Evolutionary conservation across 2,113 vertebrate species (phyloP).

Genomic region (Vulpes lagopus): DNA sequence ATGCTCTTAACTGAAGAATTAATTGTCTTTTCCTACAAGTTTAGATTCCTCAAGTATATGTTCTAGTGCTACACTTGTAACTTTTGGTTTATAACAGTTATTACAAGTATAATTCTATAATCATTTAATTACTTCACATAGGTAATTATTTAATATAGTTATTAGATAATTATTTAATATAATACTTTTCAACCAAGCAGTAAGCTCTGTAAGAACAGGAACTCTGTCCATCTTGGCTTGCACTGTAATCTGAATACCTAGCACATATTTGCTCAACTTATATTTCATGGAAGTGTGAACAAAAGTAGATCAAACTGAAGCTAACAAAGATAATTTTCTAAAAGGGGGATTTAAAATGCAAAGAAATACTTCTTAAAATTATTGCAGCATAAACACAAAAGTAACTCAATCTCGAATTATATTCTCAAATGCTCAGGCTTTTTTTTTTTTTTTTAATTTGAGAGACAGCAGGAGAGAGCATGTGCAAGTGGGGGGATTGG

Average conservation of each 20-base stretch:
- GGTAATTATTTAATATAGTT: background rate
- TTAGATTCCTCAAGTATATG: background rate
- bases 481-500: background rate
- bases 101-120: background rate
- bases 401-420: background rate
- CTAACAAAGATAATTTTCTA: background rate
- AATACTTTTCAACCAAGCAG: background rate
- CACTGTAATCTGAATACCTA: background rate
- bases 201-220: background rate
- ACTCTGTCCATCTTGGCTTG: background rate
- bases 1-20: conserved; percentile 9
- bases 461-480: background rate
- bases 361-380: background rate
- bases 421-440: background rate
- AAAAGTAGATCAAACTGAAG: background rate
- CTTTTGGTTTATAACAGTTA: background rate
- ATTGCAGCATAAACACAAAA: background rate
- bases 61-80: background rate
- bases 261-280: background rate
- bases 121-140: background rate
- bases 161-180: background rate
- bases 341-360: background rate
- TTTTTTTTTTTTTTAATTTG: background rate
- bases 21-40: background rate
- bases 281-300: background rate